Base-by-base conservation (phyloP, 2,888 invertebrate species). In the Thymelicus sylvestris region DNA sequence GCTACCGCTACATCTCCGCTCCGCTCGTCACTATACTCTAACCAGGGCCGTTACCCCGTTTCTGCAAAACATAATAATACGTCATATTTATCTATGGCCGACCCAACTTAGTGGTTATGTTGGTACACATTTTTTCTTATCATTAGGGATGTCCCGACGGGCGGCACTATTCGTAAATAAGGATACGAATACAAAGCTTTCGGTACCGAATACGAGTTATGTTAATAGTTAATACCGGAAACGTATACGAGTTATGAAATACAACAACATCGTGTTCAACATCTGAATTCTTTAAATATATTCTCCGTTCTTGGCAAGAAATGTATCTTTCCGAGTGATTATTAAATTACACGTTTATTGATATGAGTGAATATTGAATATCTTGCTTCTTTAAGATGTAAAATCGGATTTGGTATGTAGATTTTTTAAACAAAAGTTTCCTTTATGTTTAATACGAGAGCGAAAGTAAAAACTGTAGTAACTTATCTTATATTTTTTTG, bases 61-160 rank as follows among this genome's bases (percentile, higher is more conserved):
- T 78, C 75, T 62, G 72, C 64, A 80, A 80, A 84, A 85, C 83
- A 84, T 84, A 83, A 84, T 83, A 83, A 84, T 84, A 80, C 80
- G 81, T 86, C 85, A 84, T 83, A 85, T 85, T 86, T 85, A 86
- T 85, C 82, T 82, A 75, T 73, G 79, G 78, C 77, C 77, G 77
- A 75, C 78, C 78, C 74, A 75, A 75, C 77, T 76, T 76, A 72
- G 71, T 50, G 74, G 77, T 78, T 78, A 78, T 78, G 75, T 79
- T 72, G 72, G 76, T 78, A 77, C 77, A 79, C 79, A 77, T 82
- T 81, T 81, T 81, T 80, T 81, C 81, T 66, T 66, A 71, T 71
- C 70, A 70, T 70, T 70, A 70, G 65, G 70, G 70, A 70, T 70
- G 70, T 70, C 60, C 65, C 70, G 24, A 70, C 41, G 63, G 70